Evolutionary conservation across 92 coral and sea anemone species (phyloP), one percentile per base, ranked within the genome.

Genomic region (Micromussa lordhowensis): DNA sequence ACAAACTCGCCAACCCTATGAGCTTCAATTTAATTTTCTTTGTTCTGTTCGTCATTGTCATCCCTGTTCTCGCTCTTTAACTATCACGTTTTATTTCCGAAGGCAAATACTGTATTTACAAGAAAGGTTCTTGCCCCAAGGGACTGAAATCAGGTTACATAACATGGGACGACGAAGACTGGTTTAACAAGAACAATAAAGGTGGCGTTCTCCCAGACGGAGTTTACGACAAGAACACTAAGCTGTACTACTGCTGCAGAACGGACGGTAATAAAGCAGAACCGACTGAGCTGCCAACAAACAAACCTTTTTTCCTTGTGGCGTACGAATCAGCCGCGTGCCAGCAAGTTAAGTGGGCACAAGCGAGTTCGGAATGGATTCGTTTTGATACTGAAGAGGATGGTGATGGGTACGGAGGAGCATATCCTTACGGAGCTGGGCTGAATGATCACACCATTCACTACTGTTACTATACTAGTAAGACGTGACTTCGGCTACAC

Each of bases 281-380:
- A 13, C 93, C 95, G 9, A 83, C 90, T 44, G 29, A 59, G 34
- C 89, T 93, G 10, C 95, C 95, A 40, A 82, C 87, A 30, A 29
- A 34, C 28, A 87, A 82, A 53, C 95, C 95, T 21, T 90, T 93
- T 83, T 93, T 81, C 74, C 84, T 93, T 11, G 75, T 93, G 73
- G 91, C 95, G 13, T 93, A 90, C 70, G 93, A 86, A 21, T 90
- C 93, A 28, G 49, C 88, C 53, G 78, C 91, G 4, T 92, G 95
- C 82, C 95, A 92, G 61, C 95, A 92, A 87, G 93, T 92, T 6
- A 84, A 88, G 79, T 92, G 94, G 94, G 90, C 90, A 78, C 68
- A 71, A 80, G 94, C 92, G 11, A 92, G 83, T 8, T 78, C 80
- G 13, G 92, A 92, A 72, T 92, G 94, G 94, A 92, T 88, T 68